These are phyloP conservation scores for Athene cunicularia DNA, from an alignment of 2,113 vertebrate species.

Conservation along the genomic window DNA sequence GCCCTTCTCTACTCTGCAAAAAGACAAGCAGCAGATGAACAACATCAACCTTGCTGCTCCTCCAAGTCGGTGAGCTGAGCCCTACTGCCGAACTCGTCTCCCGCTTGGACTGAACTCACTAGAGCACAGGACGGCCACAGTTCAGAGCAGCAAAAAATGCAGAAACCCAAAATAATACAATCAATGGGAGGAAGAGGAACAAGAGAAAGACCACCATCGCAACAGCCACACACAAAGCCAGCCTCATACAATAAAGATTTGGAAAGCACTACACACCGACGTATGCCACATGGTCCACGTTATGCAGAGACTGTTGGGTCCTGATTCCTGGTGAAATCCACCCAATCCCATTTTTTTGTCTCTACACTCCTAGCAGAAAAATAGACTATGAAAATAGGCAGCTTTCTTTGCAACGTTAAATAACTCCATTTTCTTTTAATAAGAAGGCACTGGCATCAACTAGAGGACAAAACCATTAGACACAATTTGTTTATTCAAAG, in stretches of 20 bases:
- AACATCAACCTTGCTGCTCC: background rate
- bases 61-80: background rate
- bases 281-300: accelerated
- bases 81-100: background rate
- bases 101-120: background rate
- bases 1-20: background rate
- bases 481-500: slow-evolving; percentile 12
- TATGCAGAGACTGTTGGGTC: background rate
- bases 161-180: background rate
- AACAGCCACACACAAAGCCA: background rate
- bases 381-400: background rate
- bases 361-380: background rate
- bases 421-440: background rate
- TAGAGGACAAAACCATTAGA: background rate
- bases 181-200: background rate
- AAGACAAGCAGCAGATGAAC: background rate
- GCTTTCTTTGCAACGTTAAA: background rate
- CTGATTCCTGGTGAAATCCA: background rate
- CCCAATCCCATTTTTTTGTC: background rate
- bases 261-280: accelerated
- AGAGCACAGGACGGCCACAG: accelerated
- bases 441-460: background rate
- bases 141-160: background rate
- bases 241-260: background rate
- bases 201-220: background rate